Conservation (phyloP, 2,797 vertebrate genomes). For the Corythornis leucogaster region DNA sequence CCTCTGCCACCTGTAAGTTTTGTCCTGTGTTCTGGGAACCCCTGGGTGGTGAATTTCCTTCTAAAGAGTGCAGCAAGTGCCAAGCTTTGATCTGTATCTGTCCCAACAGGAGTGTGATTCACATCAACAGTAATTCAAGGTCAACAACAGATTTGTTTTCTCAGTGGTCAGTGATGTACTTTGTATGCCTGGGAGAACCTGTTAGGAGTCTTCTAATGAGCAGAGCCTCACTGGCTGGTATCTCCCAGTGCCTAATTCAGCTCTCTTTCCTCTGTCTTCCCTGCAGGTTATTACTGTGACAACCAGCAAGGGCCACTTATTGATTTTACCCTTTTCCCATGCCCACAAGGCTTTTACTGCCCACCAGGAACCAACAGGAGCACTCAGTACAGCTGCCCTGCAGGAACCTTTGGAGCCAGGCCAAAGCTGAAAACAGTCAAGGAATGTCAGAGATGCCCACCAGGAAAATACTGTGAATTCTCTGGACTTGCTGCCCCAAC, state of each 20-base stretch:
- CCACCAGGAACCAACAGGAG: conserved; percentile 83
- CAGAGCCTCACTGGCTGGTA: background rate
- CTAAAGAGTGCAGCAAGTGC: background rate
- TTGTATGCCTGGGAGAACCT: background rate
- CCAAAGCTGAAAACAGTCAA: conserved; percentile 60
- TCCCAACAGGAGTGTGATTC: background rate
- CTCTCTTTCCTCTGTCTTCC: background rate
- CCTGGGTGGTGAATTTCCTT: background rate
- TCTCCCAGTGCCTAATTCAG: background rate
- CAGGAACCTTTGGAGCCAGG: conserved; percentile 84
- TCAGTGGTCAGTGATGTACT: background rate
- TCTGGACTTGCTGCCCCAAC: conserved; percentile 83
- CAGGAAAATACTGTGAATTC: conserved; percentile 87
- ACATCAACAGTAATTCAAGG: background rate
- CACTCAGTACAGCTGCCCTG: conserved; percentile 86
- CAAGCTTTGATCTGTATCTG: background rate
- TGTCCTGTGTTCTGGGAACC: background rate
- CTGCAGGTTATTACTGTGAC: conserved; percentile 88
- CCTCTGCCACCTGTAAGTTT: background rate
- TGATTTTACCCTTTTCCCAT: conserved; percentile 81
- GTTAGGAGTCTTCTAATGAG: background rate
- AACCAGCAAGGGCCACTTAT: conserved; percentile 70
- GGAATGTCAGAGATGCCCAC: conserved; percentile 83
- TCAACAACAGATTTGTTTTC: background rate
- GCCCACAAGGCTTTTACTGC: conserved; percentile 90